phyloP scores from a whole-genome alignment of 2,888 invertebrate species.

The Microctonus brassicae region DNA sequence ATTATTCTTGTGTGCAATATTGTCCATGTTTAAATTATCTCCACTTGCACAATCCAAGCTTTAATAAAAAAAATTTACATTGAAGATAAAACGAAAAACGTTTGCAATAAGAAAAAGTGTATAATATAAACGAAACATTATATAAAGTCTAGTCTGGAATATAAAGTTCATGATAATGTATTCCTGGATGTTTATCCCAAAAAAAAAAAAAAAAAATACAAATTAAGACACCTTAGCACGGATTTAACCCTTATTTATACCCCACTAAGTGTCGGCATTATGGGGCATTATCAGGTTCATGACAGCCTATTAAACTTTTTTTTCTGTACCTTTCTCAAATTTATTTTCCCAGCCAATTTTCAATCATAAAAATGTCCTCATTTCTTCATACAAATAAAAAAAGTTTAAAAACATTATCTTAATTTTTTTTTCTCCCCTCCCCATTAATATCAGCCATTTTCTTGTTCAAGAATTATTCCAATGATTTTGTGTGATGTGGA shows the following conservation, averaged over 20 bases:
- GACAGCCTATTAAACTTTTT: slow-evolving; percentile 56
- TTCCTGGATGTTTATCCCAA: slow-evolving; percentile 38
- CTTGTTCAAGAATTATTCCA: neutral
- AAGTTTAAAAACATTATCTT: too few species aligned
- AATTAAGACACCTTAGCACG: slow-evolving; percentile 68
- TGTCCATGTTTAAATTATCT: too few species aligned
- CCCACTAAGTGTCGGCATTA: slow-evolving; percentile 67
- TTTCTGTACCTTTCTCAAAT: slow-evolving; percentile 27
- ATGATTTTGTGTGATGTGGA: neutral
- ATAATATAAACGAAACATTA: neutral
- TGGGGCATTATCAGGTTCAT: slow-evolving; percentile 62
- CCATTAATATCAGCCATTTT: too few species aligned
- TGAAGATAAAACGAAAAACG: neutral
- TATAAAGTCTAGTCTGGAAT: slow-evolving; percentile 15
- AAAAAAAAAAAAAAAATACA: slow-evolving; percentile 53
- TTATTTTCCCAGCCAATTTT: too few species aligned
- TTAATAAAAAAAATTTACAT: neutral
- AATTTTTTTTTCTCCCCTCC: too few species aligned
- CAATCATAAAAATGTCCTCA: too few species aligned
- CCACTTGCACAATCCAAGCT: neutral
- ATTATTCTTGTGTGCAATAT: too few species aligned
- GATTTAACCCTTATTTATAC: slow-evolving; percentile 70
- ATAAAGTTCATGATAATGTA: slow-evolving; percentile 33
- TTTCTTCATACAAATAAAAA: too few species aligned
- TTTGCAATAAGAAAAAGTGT: neutral